Percentiles rank a stretch among this genome's conserved stretches.
Evolutionary conservation across 2,888 invertebrate species (phyloP).

Genomic region (Anarsia innoxiella): DNA sequence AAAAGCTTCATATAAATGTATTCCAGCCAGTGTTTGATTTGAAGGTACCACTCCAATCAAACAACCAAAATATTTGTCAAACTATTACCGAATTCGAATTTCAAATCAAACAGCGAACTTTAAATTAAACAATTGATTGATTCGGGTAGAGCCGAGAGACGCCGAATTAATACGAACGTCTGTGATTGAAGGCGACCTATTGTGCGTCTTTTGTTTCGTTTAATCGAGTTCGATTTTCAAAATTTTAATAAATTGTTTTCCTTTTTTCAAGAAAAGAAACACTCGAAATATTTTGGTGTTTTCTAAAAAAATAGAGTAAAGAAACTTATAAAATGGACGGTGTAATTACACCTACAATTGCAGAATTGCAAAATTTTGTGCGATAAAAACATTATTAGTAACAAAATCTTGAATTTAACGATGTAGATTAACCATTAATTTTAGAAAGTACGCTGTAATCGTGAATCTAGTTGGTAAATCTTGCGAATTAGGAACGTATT

Average conservation of each 20-base stretch:
- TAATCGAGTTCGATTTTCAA: slow-evolving; percentile 31
- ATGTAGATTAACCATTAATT: slow-evolving; percentile 5
- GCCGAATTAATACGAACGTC: slow-evolving; percentile 2
- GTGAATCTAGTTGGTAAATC: neutral
- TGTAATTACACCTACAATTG: slow-evolving; percentile 3
- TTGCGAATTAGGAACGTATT: slow-evolving; percentile 1
- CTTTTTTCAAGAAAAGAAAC: too few relatives aligned
- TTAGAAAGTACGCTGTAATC: slow-evolving; percentile 8
- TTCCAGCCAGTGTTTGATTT: too few relatives aligned
- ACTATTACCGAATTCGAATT: slow-evolving; percentile 1
- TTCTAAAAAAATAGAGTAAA: slow-evolving; percentile 6
- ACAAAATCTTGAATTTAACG: slow-evolving; percentile 3
- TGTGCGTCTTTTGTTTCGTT: slow-evolving; percentile 27
- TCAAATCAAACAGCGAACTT: too few relatives aligned
- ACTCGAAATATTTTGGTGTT: too few relatives aligned
- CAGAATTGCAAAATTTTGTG: slow-evolving; percentile 5
- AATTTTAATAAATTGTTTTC: too few relatives aligned
- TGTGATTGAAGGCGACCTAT: slow-evolving; percentile 19
- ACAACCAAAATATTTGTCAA: slow-evolving; percentile 1
- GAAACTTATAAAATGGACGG: slow-evolving; percentile 1
- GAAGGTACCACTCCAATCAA: too few relatives aligned
- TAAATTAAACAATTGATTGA: slow-evolving; percentile 5
- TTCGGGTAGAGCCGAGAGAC: slow-evolving; percentile 14
- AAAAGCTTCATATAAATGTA: too few relatives aligned
- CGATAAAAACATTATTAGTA: slow-evolving; percentile 6